phyloP scores from a whole-genome alignment of 2,888 invertebrate species.

The Vandiemenella viatica region DNA sequence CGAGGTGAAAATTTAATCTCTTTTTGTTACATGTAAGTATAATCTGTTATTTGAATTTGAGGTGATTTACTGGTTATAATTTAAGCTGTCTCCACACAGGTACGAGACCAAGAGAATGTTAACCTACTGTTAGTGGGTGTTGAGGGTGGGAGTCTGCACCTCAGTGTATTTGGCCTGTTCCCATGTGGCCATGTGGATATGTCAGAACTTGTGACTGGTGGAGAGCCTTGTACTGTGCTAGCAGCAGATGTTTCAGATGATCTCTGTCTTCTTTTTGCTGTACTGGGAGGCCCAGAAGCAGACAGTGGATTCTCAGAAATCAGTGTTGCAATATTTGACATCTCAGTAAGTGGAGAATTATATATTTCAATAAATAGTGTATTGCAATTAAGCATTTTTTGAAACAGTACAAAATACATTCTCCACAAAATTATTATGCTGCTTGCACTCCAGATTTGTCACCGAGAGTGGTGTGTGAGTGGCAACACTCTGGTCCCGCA shows the following conservation, averaged over 20 bases:
- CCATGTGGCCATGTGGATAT: conserved; percentile 55
- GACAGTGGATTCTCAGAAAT: not conserved
- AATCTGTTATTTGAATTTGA: no score
- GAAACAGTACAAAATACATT: no score
- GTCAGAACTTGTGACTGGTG: conserved; percentile 20
- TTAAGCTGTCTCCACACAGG: conserved; percentile 34
- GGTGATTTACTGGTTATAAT: no score
- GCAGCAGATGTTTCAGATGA: conserved; percentile 55
- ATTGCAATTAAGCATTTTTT: no score
- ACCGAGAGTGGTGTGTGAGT: no score
- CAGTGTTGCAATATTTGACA: not conserved
- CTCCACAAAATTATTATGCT: no score
- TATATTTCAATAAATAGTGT: no score
- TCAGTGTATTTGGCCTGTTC: conserved; percentile 74
- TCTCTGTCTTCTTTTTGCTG: conserved; percentile 50
- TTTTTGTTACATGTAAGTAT: no score
- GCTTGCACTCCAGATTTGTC: no score
- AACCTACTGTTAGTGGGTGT: conserved; percentile 70
- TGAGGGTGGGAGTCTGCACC: conserved; percentile 50
- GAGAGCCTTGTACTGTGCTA: conserved; percentile 38
- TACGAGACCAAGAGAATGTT: conserved; percentile 43
- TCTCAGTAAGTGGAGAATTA: no score
- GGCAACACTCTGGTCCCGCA: no score
- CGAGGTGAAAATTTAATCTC: no score
- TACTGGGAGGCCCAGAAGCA: conserved; percentile 20